A percentile compares a stretch with the other conserved stretches of the same genome.
phyloP scores from a whole-genome alignment of 2,888 invertebrate genomes.

The Liposcelis brunnea region DNA sequence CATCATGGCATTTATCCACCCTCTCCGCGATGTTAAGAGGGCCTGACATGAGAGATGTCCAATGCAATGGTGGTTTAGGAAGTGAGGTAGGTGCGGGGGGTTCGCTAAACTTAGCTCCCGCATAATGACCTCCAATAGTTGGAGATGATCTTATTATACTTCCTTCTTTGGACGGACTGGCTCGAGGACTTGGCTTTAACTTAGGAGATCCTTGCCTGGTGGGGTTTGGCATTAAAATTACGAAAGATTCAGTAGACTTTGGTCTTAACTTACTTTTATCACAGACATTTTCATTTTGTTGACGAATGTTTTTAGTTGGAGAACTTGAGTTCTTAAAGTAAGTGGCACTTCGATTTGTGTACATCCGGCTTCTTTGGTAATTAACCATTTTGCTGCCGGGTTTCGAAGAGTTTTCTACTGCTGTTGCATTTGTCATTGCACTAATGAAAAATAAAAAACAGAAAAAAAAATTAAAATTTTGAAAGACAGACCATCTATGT shows the following conservation, averaged over 20 bases:
- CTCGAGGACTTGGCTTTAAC: constrained; percentile 12
- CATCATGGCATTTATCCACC: constrained; percentile 16
- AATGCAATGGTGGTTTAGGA: constrained; percentile 65
- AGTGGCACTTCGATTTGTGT: background rate
- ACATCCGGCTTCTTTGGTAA: background rate
- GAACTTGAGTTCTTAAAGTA: no score
- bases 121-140: constrained; percentile 31
- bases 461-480: background rate
- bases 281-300: background rate
- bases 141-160: constrained; percentile 17
- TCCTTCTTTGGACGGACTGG: constrained; percentile 19
- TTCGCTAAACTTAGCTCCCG: constrained; percentile 68
- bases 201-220: constrained; percentile 17
- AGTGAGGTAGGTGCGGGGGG: constrained; percentile 61
- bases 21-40: constrained; percentile 15
- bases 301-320: no score
- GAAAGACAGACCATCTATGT: background rate
- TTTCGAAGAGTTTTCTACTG: background rate
- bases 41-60: constrained; percentile 32
- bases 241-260: background rate
- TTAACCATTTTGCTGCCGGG: background rate
- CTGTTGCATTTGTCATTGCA: constrained; percentile 1
- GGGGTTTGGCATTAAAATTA: constrained; percentile 8
- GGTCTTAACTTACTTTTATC: background rate
- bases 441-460: background rate